Percentiles rank a stretch among this genome's conserved stretches.
These are phyloP conservation scores for Todiramphus saurophagus DNA, from an alignment of 2,113 vertebrate genomes.

Conservation along the genomic window DNA sequence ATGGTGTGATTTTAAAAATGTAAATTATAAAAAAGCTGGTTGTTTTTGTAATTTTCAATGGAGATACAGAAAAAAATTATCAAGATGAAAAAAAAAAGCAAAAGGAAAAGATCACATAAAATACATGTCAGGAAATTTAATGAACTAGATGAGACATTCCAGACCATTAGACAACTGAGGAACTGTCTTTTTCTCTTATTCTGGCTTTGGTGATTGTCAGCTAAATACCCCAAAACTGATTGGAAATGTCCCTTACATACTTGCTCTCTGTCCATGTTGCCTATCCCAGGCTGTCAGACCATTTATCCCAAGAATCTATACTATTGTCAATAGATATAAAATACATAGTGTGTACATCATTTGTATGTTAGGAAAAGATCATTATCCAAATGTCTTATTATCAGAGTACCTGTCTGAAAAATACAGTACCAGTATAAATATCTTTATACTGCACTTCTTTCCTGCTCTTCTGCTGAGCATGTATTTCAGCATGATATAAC, in stretches of 20 bases:
- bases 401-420: background rate
- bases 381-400: background rate
- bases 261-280: background rate
- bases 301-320: background rate
- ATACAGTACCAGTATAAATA: background rate
- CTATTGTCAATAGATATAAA: background rate
- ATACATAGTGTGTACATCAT: background rate
- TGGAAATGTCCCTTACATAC: background rate
- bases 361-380: background rate
- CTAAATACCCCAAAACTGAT: background rate
- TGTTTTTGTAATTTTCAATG: background rate
- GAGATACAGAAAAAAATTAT: background rate
- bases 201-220: background rate
- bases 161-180: background rate
- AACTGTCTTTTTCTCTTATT: too few species aligned
- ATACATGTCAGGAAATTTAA: background rate
- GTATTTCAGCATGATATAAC: background rate
- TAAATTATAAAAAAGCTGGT: background rate
- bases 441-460: background rate
- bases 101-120: background rate
- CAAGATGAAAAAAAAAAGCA: background rate
- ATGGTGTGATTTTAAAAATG: background rate
- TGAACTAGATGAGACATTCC: too few species aligned
- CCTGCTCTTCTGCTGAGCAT: background rate
- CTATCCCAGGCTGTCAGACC: background rate